phyloP scores from a whole-genome alignment of 2,888 invertebrate genomes.

The Leucoma salicis region DNA sequence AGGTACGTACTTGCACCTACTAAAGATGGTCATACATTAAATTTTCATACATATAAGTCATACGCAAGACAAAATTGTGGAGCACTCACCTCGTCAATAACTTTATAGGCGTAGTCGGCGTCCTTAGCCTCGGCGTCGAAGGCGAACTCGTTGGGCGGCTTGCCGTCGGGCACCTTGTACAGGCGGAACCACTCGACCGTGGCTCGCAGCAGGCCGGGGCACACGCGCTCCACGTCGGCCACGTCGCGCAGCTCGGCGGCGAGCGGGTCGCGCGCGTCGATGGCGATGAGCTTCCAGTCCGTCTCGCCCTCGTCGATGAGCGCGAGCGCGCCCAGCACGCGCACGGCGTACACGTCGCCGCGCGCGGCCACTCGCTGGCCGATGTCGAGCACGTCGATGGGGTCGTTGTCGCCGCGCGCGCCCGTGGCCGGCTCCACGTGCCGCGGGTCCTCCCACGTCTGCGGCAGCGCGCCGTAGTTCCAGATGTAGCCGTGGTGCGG shows the following conservation, averaged over 20 bases:
- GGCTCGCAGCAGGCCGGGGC: slow-evolving; percentile 97
- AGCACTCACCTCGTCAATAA: slow-evolving; percentile 87
- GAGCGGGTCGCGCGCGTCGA: slow-evolving; percentile 95
- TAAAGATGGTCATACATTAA: too few species aligned
- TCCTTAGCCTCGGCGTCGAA: slow-evolving; percentile 97
- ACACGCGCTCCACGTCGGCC: slow-evolving; percentile 93
- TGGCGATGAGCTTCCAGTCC: slow-evolving; percentile 98
- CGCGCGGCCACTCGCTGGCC: slow-evolving; percentile 82
- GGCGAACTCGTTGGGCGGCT: slow-evolving; percentile 97
- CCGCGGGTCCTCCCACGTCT: slow-evolving; percentile 99
- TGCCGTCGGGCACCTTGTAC: slow-evolving; percentile 99
- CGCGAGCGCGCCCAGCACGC: slow-evolving; percentile 92
- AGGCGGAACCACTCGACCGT: slow-evolving; percentile 99
- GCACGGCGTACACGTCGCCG: slow-evolving; percentile 59
- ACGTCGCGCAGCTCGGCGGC: slow-evolving; percentile 93
- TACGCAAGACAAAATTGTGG: background rate
- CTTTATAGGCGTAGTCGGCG: slow-evolving; percentile 89
- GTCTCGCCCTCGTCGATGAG: slow-evolving; percentile 96
- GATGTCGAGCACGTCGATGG: slow-evolving; percentile 98
- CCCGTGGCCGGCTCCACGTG: slow-evolving; percentile 94
- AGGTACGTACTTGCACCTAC: too few species aligned
- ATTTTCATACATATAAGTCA: too few species aligned
- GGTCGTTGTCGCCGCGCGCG: slow-evolving; percentile 99
- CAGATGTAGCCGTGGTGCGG: slow-evolving; percentile 99
- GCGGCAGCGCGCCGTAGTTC: slow-evolving; percentile 99